Base-by-base conservation (phyloP, 1,140 invertebrate species). In the Gerris buenoi region DNA sequence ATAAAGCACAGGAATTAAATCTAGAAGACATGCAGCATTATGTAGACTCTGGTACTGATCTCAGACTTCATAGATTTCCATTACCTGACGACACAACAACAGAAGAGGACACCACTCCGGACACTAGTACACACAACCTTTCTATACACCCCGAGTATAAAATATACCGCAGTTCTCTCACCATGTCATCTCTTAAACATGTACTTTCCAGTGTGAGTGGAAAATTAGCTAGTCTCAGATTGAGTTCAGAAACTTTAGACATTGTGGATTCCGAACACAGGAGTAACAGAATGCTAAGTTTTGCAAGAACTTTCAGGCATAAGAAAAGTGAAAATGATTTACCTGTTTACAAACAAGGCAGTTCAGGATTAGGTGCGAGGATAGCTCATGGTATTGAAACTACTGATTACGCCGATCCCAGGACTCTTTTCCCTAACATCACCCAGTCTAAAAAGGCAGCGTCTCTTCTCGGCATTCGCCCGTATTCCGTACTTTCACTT, bases 321-420 rank as follows among this genome's bases (percentile, higher is more conserved):
- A 76, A 74, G 29, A 75, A 72, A 22, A 77, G 76, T 46, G 68
- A 71, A 18, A 77, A 76, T 77, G 25, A 60, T 74, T 29, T 72
- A 22, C 77, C 25, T 14, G 67, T 70, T 65, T 89, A 90, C 74
- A 86, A 88, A 72, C 87, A 90, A 77, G 89, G 88, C 26, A 91
- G 89, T 71, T 87, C 89, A 60, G 83, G 84, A 67, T 82, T 93
- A 67, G 91, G 91, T 0, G 89, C 90, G 27, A 84, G 90, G 66
- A 91, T 94, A 74, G 90, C 90, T 5, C 85, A 91, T 73, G 73
- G 73, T 18, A 71, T 69, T 57, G 76, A 76, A 64, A 73, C 73
- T 15, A 88, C 89, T 0, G 90, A 93, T 72, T 93, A 93, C 73
- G 88, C 87, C 0, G 88, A 93, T 77, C 89, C 90, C 5, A 82